Base-by-base conservation (phyloP, 2,797 vertebrate species). In the Sphaeramia orbicularis region DNA sequence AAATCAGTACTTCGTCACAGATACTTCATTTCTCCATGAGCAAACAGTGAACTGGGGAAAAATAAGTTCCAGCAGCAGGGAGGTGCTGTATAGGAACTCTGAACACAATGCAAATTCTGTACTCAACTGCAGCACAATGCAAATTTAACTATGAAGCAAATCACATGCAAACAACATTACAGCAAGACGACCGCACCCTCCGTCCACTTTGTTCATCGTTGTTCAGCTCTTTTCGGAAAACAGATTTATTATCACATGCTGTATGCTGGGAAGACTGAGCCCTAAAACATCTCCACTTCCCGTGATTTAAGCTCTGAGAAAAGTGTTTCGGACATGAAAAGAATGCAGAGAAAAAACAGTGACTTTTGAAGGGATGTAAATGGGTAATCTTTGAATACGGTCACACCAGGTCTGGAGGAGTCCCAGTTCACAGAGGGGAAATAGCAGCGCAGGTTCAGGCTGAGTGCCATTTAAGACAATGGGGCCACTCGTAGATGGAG, bases 391-490 rank as follows among this genome's bases (percentile, higher is more conserved):
- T 36, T 43, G 30, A 74, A 65, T 60, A 59, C n/a, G 40, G 55
- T 75, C 65, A 48, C 57, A 65, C 63, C 56, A 41, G 63, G 35
- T 48, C 66, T 45, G 61, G 35, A 43, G 11, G 54, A 56, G 49
- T 52, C 45, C 58, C 61, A 59, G 50, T 11, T 68, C 37, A 75
- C 69, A 61, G 77, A 55, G 48, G 68, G 89, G 88, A 91, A 91
- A 87, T 48, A 70, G 70, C 80, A 35, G 64, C 14, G 18, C 35
- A 15, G 65, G 58, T 80, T 64, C 77, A 65, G 83, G 71, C 66
- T 6, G 0, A 41, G 53, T 53, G 71, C 85, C 77, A 78, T 76
- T 61, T 53, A 49, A 85, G 75, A 94, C 91, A 93, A 93, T 93
- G 66, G 87, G 21, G 38, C 57, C 83, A 70, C 55, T 67, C 61